Conservation (phyloP, 1,140 invertebrate genomes). For the Littorina saxatilis region DNA sequence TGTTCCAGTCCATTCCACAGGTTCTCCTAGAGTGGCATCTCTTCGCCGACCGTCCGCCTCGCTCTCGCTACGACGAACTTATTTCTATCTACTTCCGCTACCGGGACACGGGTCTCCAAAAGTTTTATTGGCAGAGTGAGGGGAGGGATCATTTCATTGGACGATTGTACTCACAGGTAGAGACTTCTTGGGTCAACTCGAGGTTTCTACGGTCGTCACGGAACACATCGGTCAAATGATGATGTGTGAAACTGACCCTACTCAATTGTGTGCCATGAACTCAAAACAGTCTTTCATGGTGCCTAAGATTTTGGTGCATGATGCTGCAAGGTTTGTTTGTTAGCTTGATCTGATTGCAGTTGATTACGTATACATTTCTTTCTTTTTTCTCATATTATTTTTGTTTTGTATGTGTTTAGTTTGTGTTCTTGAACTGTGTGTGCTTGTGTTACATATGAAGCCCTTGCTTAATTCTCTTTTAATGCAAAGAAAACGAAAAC, state of each 20-base stretch:
- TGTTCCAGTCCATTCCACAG: slow-evolving; percentile 26
- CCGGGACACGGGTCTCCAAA: slow-evolving; percentile 9
- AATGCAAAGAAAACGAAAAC: no score
- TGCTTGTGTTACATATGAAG: no score
- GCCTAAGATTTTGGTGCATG: neutral
- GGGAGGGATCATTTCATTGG: slow-evolving; percentile 24
- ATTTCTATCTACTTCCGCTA: slow-evolving; percentile 3
- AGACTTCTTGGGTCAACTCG: slow-evolving; percentile 30
- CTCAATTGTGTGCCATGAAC: neutral
- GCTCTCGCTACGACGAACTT: slow-evolving; percentile 15
- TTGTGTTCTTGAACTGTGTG: no score
- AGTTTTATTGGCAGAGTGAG: slow-evolving; percentile 29
- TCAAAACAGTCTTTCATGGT: neutral
- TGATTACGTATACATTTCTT: neutral
- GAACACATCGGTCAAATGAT: neutral
- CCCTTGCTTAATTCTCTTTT: no score
- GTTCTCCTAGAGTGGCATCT: slow-evolving; percentile 40
- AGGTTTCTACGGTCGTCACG: neutral
- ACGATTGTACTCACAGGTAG: slow-evolving; percentile 16
- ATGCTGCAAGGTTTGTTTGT: neutral
- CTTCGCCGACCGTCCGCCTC: slow-evolving; percentile 30
- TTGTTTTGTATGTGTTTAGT: no score
- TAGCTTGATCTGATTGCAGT: no score
- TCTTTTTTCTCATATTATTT: neutral
- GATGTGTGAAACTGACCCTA: no score